Conservation (phyloP, 2,888 invertebrate species). For the Phyllotreta cruciferae region DNA sequence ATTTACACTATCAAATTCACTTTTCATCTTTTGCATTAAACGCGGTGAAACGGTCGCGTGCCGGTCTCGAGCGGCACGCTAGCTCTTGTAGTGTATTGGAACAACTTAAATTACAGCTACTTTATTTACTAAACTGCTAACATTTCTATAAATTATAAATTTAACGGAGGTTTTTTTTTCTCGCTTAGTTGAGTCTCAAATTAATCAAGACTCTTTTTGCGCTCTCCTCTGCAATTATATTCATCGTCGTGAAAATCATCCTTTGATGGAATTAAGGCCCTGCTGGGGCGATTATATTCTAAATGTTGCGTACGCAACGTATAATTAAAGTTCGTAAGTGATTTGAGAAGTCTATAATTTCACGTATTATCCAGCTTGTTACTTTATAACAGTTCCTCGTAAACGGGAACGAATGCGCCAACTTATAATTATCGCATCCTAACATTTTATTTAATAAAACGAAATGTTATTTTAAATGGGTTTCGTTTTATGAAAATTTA, state of each 20-base stretch:
- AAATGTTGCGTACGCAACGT: slow-evolving; percentile 22
- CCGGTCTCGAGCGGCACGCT: slow-evolving; percentile 20
- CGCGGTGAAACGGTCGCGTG: slow-evolving; percentile 23
- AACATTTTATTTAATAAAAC: no score
- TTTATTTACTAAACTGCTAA: no score
- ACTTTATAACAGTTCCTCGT: slow-evolving; percentile 6
- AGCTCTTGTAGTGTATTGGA: no score
- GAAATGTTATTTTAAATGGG: no score
- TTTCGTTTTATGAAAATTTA: no score
- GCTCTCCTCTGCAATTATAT: no score
- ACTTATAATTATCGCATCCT: background rate
- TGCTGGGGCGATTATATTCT: slow-evolving; percentile 22
- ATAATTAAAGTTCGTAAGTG: slow-evolving; percentile 23
- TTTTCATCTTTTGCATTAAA: background rate
- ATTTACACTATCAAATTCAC: no score
- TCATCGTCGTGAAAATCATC: slow-evolving; percentile 7
- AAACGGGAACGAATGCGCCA: slow-evolving; percentile 1
- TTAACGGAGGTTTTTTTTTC: no score
- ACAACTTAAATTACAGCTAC: no score
- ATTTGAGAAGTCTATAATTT: slow-evolving; percentile 20
- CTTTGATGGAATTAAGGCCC: slow-evolving; percentile 14
- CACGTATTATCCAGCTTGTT: slow-evolving; percentile 9
- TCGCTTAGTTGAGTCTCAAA: no score
- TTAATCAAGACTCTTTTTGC: no score
- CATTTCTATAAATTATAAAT: no score